Evolutionary conservation across 2,797 vertebrate genomes (phyloP), one percentile per base, ranked within the genome.

Genomic region (Sphaeramia orbicularis): DNA sequence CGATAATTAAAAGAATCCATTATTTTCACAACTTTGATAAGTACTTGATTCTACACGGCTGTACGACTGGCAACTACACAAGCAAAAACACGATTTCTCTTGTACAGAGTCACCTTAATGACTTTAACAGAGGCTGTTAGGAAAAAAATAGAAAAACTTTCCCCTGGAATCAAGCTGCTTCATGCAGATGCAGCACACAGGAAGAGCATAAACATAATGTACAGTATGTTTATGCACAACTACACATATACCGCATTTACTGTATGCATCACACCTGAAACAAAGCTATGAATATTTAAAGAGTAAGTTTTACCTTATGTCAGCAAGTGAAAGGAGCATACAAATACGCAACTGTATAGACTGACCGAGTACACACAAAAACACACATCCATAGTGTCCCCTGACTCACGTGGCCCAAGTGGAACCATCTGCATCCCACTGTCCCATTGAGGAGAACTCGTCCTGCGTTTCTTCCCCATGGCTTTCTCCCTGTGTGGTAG

Each of bases 371-470:
- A 32, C 6, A 60, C 9, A 70, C 41, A 61, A 41, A 78, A 37
- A 61, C 0, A 40, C 2, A 65, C 12, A 51, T 27, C 10, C 14
- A 50, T 6, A 43, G 15, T 11, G 1, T 71, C 50, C 43, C 58
- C 56, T 44, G 60, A 92, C 90, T 91, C 88, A 92, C 91, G 53
- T 71, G 67, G 19, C 15, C 86, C 86, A 6, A 91, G 81, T 3
- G 60, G 87, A 52, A 91, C 89, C 89, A 92, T 89, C 14, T 66
- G 81, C 54, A 93, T 88, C 64, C 83, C 83, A 37, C 69, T 77
- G 15, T 90, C 86, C 85, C 71, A 78, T 9, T 78, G 61, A 65
- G 83, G 56, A 48, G 75, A 30, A 1, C 53, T 73, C 59, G 55
- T 86, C 79, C 42, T 86, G 48, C 60, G 42, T 81, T 76, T 89